Conservation (phyloP, 2,888 invertebrate genomes). For the Caenorhabditis sp. region DNA sequence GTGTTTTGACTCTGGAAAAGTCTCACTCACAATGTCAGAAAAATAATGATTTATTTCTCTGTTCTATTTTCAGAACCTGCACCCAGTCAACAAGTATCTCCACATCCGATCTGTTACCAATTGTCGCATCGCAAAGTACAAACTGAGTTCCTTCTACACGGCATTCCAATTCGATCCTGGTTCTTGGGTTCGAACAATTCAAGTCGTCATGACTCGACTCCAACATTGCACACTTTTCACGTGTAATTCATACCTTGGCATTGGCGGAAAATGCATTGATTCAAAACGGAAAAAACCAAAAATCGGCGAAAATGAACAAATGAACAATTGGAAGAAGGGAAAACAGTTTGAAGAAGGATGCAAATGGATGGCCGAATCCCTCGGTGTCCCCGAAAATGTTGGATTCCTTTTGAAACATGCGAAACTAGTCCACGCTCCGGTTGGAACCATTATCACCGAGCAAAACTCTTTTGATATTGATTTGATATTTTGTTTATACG, state of each 20-base stretch:
- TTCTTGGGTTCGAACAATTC: conserved; percentile 36
- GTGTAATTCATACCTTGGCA: conserved; percentile 31
- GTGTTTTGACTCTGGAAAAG: no score
- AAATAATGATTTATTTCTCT: no score
- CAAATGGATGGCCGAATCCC: conserved; percentile 17
- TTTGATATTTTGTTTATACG: conserved; percentile 24
- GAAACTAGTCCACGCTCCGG: conserved; percentile 8
- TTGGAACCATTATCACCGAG: conserved; percentile 24
- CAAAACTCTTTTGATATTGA: conserved; percentile 36
- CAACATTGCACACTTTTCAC: conserved; percentile 37
- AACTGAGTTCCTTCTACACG: conserved; percentile 15
- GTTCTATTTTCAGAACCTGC: conserved; percentile 9
- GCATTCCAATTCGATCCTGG: conserved; percentile 11
- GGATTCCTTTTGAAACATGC: not conserved
- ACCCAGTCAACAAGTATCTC: conserved; percentile 20
- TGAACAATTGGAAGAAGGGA: not conserved
- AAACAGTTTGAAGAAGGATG: not conserved
- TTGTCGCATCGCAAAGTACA: conserved; percentile 28
- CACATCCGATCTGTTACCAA: conserved; percentile 15
- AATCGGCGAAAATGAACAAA: no score
- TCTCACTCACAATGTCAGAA: no score
- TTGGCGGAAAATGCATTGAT: conserved; percentile 36
- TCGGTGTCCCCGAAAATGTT: conserved; percentile 23
- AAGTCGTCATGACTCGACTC: conserved; percentile 36
- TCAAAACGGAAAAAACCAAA: conserved; percentile 17